Conservation (phyloP, 2,113 vertebrate genomes). For the Anser cygnoides region DNA sequence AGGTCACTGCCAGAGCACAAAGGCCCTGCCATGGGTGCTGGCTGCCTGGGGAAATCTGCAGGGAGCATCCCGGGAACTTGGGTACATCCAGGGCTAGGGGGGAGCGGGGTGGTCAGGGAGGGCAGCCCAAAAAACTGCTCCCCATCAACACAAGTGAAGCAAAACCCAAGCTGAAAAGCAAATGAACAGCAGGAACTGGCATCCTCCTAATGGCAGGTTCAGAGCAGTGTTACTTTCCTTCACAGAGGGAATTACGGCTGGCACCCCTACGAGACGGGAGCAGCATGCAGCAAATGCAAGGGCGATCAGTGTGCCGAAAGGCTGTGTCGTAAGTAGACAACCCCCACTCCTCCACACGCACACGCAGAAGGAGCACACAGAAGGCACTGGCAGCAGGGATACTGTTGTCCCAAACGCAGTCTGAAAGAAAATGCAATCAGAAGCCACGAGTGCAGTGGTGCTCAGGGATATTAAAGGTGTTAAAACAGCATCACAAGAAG, state of each 20-base stretch:
- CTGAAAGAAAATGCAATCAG: neutral
- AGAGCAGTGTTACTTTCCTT: neutral
- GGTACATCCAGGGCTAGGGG: neutral
- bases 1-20: neutral
- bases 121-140: neutral
- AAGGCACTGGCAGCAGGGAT: neutral
- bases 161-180: neutral
- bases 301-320: neutral
- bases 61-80: neutral
- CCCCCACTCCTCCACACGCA: neutral
- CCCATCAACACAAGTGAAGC: neutral
- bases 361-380: neutral
- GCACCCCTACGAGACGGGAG: neutral
- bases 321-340: slow-evolving; percentile 63
- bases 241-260: slow-evolving; percentile 23
- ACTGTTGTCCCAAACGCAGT: neutral
- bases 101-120: neutral
- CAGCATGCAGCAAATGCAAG: neutral
- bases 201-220: neutral
- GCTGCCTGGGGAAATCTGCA: neutral
- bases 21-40: neutral
- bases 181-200: neutral
- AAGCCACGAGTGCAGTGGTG: neutral
- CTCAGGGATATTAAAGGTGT: accelerated
- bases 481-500: neutral